Percentiles rank a stretch among this genome's conserved stretches.
These are phyloP conservation scores for Drosophila flavopinicola DNA, from an alignment of 2,888 invertebrate genomes.

Conservation along the genomic window DNA sequence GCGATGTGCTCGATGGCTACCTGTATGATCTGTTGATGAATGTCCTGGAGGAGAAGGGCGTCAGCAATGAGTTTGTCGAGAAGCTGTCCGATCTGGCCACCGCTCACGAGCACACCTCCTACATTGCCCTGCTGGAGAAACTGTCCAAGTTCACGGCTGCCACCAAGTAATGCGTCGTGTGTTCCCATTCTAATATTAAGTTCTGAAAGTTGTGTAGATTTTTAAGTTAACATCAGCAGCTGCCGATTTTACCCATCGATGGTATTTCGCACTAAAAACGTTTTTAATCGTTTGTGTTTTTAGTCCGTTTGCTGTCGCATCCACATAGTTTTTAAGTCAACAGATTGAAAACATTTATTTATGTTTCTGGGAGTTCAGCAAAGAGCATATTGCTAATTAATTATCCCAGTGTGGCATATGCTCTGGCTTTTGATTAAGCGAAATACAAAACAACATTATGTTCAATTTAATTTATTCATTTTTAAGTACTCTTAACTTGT, in stretches of 20 bases:
- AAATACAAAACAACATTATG: constrained; percentile 46
- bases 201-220: constrained; percentile 55
- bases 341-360: constrained; percentile 37
- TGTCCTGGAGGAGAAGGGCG: constrained; percentile 97
- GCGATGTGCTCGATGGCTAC: constrained; percentile 97
- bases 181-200: constrained; percentile 47
- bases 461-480: constrained; percentile 20
- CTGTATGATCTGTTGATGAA: constrained; percentile 97
- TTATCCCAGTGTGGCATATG: constrained; percentile 20
- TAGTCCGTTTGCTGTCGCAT: constrained; percentile 25
- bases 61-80: constrained; percentile 96
- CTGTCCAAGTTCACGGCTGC: constrained; percentile 93
- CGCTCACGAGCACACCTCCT: constrained; percentile 95
- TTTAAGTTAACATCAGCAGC: constrained; percentile 56
- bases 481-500: neutral
- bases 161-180: constrained; percentile 76
- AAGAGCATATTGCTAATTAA: constrained; percentile 25
- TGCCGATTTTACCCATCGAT: constrained; percentile 5
- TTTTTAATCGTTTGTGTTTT: constrained; percentile 51
- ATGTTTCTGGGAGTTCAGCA: constrained; percentile 22
- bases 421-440: constrained; percentile 16
- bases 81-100: constrained; percentile 95
- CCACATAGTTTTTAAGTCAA: constrained; percentile 48
- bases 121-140: constrained; percentile 93
- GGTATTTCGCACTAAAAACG: constrained; percentile 31